Base-by-base conservation (phyloP, 2,888 invertebrate species). In the Eumacrocentrus americanus region DNA sequence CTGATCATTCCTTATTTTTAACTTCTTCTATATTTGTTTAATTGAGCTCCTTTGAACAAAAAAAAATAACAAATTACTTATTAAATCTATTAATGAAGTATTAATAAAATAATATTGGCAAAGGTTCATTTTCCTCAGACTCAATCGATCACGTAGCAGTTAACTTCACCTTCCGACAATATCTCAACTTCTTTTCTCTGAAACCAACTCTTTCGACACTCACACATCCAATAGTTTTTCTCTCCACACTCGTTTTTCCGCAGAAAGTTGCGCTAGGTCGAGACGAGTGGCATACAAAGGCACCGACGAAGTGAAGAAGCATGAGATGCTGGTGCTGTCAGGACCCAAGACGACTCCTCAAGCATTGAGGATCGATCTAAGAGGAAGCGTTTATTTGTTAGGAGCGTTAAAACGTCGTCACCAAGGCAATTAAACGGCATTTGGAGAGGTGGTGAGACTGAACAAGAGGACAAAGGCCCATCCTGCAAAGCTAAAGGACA, bases 371-470 rank as follows among this genome's bases (percentile, higher is more conserved):
- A 67, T 68, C 65, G 63, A 70, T 69, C 65, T 63, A 61, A 64
- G 62, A 61, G 54, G 35, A 67, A 58, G 59, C 64, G 64, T 69
- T 70, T 62, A 64, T 61, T 63, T 64, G 66, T 63, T 67, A 65
- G 65, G 66, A 66, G 63, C 44, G 53, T 42, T 57, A 54, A 61
- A 56, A 58, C 46, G 58, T n/a, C n/a, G n/a, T 63, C 60, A 63
- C 52, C 65, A 53, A 54, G 62, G 62, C 67, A 70, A 70, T 70
- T 71, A 69, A 65, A 67, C 46, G 47, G 38, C 44, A 38, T 38
- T 52, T 58, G 58, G 51, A 64, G 25, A 29, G 16, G 48, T 57
- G 50, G 25, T 14, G 48, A 20, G 50, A 35, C 29, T 37, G 44
- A 29, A 29, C 46, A 37, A 22, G 40, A 35, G 51, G 51, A 23